Percentiles rank a stretch among this genome's conserved stretches.
phyloP scores from a whole-genome alignment of 2,888 invertebrate species.

The Rhyacophila evoluta region DNA sequence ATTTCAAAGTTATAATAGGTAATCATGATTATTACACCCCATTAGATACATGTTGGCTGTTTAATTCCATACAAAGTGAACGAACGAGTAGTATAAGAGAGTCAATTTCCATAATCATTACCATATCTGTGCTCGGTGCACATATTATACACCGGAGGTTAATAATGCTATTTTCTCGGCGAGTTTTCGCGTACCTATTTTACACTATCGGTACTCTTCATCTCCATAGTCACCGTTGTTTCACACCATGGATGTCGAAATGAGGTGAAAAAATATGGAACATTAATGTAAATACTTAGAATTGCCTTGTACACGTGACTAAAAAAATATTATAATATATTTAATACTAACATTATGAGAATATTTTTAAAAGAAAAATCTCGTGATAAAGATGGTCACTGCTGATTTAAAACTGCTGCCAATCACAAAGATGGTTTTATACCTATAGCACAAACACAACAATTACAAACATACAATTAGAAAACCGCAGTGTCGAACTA shows the following conservation, averaged over 20 bases:
- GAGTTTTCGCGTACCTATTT: slow-evolving; percentile 71
- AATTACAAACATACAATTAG: too few relatives aligned
- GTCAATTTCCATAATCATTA: slow-evolving; percentile 71
- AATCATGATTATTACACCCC: neutral
- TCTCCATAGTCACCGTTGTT: slow-evolving; percentile 69
- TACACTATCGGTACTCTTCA: slow-evolving; percentile 69
- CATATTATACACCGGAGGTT: slow-evolving; percentile 71
- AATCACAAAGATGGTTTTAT: too few relatives aligned
- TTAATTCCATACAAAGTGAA: slow-evolving; percentile 20
- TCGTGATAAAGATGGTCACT: too few relatives aligned
- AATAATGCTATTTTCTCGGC: slow-evolving; percentile 72
- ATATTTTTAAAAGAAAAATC: too few relatives aligned
- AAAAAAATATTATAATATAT: too few relatives aligned
- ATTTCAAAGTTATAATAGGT: too few relatives aligned
- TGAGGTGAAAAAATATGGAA: neutral
- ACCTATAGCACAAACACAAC: too few relatives aligned
- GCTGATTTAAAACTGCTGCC: too few relatives aligned
- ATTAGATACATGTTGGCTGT: slow-evolving; percentile 31
- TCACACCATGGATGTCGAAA: neutral
- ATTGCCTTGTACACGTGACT: too few relatives aligned
- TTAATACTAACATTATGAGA: too few relatives aligned
- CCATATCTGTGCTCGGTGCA: slow-evolving; percentile 71
- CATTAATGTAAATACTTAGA: too few relatives aligned
- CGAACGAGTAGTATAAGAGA: slow-evolving; percentile 61
- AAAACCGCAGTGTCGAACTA: too few relatives aligned